Conservation (phyloP, 2,797 vertebrate genomes). For the Lindbergichthys nudifrons region DNA sequence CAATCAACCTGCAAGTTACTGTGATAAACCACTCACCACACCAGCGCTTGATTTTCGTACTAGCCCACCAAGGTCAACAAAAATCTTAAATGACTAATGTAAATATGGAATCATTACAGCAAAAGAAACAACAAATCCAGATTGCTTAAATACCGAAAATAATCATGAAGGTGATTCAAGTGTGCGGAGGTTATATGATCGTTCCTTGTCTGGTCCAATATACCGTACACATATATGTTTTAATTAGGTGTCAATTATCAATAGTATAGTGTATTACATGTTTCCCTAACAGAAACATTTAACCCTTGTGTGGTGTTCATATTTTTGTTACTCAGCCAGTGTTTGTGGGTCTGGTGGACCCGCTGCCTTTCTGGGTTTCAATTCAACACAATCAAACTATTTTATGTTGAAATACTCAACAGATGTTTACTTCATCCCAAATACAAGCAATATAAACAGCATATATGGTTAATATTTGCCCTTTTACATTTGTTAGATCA, state of each 20-base stretch:
- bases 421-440: too few species aligned
- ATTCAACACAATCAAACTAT: too few species aligned
- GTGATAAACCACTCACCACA: background rate
- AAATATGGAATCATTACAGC: background rate
- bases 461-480: too few species aligned
- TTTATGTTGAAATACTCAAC: too few species aligned
- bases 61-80: too few species aligned
- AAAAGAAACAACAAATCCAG: background rate
- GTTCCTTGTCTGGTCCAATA: background rate
- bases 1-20: slow-evolving; percentile 5
- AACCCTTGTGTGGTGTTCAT: too few species aligned
- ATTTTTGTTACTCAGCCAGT: too few species aligned
- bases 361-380: too few species aligned
- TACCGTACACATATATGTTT: background rate
- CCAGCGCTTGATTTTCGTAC: background rate
- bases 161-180: background rate
- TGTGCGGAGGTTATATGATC: background rate
- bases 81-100: background rate
- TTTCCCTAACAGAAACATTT: background rate
- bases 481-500: too few species aligned
- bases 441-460: too few species aligned
- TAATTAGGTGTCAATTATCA: background rate
- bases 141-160: background rate
- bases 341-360: too few species aligned
- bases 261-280: background rate